Base-by-base conservation (phyloP, 2,797 vertebrate genomes). In the Pelodytes ibericus region DNA sequence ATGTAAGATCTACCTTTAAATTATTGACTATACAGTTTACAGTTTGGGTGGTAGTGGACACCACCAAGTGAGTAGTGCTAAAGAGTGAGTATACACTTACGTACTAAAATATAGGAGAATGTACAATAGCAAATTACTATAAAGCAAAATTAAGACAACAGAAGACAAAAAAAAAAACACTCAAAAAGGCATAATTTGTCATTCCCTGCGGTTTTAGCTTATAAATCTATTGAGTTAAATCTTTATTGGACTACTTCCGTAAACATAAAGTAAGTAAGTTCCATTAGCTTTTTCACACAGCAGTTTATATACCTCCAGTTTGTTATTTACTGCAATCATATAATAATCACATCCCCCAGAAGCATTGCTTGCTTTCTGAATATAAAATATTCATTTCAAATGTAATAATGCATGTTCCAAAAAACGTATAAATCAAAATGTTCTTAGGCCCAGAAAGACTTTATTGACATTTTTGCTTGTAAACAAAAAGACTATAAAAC, bases 281-380 rank as follows among this genome's bases (percentile, higher is more conserved):
- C 64, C 57, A 69, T 69, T 39, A 67, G 53, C 27, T 31, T 74
- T 47, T 67, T 59, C 72, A 67, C 56, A 30, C 41, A 56, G 44
- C 64, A 44, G 22, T 47, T 69, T 67, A 31, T 57, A 56, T 56
- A 33, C 58, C 30, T n/a, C 58, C 56, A 68, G 33, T 63, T 73
- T 78, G 70, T 78, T 79, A 79, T 79, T 79, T 79, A 79, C 77
- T 62, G 71, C 77, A 79, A 73, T 69, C 71, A 74, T 62, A 47
- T 53, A 79, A 73, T 73, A 73, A 79, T 29, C 22, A 63, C 71
- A 63, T 79, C 58, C 25, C n/a, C 33, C 70, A 29, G 63, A 61
- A 78, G 57, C 39, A 31, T 25, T 36, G 47, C 57, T 74, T 8
- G 25, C 71, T 79, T 61, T 69, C 71, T 68, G 44, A 56, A 68